Base-by-base conservation (phyloP, 2,797 vertebrate genomes). In the Sebastes iracundus region DNA sequence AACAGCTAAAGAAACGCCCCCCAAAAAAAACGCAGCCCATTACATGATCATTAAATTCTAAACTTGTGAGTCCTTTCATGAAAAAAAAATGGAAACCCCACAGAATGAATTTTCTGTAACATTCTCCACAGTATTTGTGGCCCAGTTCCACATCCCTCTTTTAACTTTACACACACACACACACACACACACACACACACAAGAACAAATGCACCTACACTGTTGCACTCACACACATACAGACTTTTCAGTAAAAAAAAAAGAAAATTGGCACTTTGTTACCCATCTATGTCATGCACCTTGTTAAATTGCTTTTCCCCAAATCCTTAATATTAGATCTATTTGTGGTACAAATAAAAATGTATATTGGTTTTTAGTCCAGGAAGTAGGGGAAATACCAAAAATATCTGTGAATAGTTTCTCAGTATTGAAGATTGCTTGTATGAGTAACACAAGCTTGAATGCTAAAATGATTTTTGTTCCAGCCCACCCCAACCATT, bases 241-340 rank as follows among this genome's bases (percentile, higher is more conserved):
- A 91, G 64, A 89, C 70, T 92, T 97, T 96, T 95, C 94, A 95
- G 95, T 96, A 93, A 90, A 93, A 94, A 60, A 60, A 38, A 66
- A 28, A 66, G 5, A 35, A 86, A 86, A 87, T 96, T 96, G 97
- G 97, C 98, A 98, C 98, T 98, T 98, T 97, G 97, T 97, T 96
- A 97, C 95, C 96, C 96, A 96, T 97, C 96, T 96, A 79, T 96
- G 96, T 96, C 95, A 97, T 97, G 97, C 98, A 99, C 98, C 98
- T 99, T 95, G 90, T 95, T 96, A 97, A 96, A 97, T 97, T 97
- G 94, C 95, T 96, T 95, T 96, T 81, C 96, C 96, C 95, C 96
- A 94, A 97, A 96, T 96, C 97, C 93, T 95, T 95, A 96, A 96
- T 95, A 96, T 96, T 95, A 95, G 93, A 95, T 95, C 94, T 96